Evolutionary conservation across 2,888 invertebrate genomes (phyloP), one percentile per base, ranked within the genome.

Genomic region (Calameuta filiformis): DNA sequence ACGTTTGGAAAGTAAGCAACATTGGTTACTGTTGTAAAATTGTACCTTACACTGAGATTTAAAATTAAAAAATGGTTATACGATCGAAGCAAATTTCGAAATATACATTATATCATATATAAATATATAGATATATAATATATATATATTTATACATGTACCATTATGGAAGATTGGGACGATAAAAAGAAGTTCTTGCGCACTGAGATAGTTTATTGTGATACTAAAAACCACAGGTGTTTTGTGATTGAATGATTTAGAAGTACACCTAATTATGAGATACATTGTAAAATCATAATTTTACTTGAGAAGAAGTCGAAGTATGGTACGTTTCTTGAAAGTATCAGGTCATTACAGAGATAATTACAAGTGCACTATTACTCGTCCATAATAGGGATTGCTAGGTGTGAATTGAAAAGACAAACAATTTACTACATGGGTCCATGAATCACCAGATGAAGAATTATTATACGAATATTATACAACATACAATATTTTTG

Each of bases 401-500:
- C 1, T 9, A 56, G 23, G 23, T 56, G 56, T 9, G 56, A 56
- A 23, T 56, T 23, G 23, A 56, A 56, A 56, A 23, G 6, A 23
- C 23, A 9, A 56, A 6, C 40, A 23, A 40, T 23, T 71, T 34
- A 71, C 71, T 71, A 83, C 80, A 86, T 76, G 77, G 77, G 77
- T 77, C 77, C 77, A 77, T 15, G 33, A 71, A 34, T 85, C 83
- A 84, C 84, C 85, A 82, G 85, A 40, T 81, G 81, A 85, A 81
- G 81, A 82, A 85, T 79, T 73, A 82, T 81, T 69, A 73, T 78
- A 78, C 76, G 79, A 73, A 79, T 76, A 81, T 78, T 69, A 81
- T 81, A 80, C 76, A 81, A 83, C 83, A 84, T 84, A 80, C 76
- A 82, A 85, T 89, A 89, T 89, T 90, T 90, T 89, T 89, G 86